Percentiles rank a stretch among this genome's conserved stretches.
Conservation (phyloP, 2,797 vertebrate species). For the Decapterus maruadsi region DNA sequence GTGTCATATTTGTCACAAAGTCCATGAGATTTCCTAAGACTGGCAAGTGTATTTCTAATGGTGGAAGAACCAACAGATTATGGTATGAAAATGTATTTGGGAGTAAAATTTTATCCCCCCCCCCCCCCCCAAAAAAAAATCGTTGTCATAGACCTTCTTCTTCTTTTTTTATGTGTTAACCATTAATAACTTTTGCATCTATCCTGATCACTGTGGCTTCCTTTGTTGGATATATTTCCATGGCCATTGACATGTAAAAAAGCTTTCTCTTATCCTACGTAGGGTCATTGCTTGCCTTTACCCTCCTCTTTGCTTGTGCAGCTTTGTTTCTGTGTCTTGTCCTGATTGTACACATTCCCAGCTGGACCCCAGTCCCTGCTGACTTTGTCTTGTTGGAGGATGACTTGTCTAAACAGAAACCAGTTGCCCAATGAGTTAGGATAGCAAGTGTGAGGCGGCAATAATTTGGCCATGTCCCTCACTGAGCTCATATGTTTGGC, state of each 20-base stretch:
- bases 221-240: not conserved
- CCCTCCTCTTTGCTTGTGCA: conserved; percentile 61
- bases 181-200: not conserved
- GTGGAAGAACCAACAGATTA: not conserved
- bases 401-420: conserved; percentile 77
- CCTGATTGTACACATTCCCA: conserved; percentile 53
- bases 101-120: not conserved
- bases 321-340: conserved; percentile 65
- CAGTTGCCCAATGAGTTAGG: conserved; percentile 61
- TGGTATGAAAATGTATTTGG: not conserved
- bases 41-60: not conserved
- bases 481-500: conserved; percentile 89
- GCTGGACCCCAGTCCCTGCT: conserved; percentile 67
- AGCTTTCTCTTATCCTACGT: not conserved
- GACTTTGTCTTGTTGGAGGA: conserved; percentile 72
- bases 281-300: conserved; percentile 22
- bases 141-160: not conserved
- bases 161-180: not conserved
- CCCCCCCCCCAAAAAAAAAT: no score
- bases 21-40: not conserved
- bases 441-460: conserved; percentile 70
- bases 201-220: not conserved
- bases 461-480: conserved; percentile 72
- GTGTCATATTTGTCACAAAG: not conserved
- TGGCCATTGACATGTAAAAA: not conserved